A percentile compares a stretch with the other conserved stretches of the same genome.
These are phyloP conservation scores for Paragorgia papillata DNA, from an alignment of 92 coral and sea anemone genomes.

Conservation along the genomic window DNA sequence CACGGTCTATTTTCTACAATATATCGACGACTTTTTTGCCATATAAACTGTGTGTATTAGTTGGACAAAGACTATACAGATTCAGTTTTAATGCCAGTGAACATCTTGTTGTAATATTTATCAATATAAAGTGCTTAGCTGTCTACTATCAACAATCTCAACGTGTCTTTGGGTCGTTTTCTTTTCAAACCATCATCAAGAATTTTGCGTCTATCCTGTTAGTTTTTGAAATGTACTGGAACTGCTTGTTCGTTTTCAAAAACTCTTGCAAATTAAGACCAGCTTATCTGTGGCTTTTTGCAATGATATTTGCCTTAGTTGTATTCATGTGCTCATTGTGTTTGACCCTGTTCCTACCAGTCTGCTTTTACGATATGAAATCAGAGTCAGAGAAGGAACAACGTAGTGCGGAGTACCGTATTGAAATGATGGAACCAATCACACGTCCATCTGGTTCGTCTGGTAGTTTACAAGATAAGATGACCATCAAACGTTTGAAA, in stretches of 20 bases:
- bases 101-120: no score
- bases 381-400: neutral
- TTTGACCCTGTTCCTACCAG: conserved; percentile 9
- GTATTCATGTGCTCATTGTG: conserved; percentile 4
- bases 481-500: neutral
- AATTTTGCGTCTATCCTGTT: neutral
- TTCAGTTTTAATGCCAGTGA: no score
- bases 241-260: conserved; percentile 34
- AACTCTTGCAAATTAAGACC: conserved; percentile 5
- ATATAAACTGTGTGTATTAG: no score
- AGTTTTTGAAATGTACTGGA: conserved; percentile 29
- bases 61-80: no score
- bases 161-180: no score
- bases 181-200: no score
- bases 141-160: no score
- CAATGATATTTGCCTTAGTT: conserved; percentile 1
- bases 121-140: no score
- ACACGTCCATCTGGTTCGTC: neutral
- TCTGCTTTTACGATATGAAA: neutral
- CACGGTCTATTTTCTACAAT: no score
- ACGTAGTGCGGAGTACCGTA: neutral
- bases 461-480: neutral
- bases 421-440: neutral
- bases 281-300: conserved; percentile 1
- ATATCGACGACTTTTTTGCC: no score